Evolutionary conservation across 2,113 vertebrate genomes (phyloP), one percentile per base, ranked within the genome.

Genomic region (Athene noctua): DNA sequence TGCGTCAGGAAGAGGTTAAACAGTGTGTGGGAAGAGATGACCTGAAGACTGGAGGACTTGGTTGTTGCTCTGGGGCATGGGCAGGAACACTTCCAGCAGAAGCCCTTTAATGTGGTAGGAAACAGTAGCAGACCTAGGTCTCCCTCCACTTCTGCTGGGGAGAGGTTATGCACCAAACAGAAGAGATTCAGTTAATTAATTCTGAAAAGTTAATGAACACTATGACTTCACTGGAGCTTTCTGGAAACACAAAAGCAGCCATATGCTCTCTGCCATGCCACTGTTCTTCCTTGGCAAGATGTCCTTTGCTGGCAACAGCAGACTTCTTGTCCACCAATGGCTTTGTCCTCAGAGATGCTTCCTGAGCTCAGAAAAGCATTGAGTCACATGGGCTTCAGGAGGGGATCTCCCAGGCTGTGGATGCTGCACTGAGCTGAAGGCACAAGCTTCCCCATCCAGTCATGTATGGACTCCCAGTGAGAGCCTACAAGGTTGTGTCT

Each of bases 401-500:
- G 30, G 29, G 15, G 12, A 25, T 85, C 29, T 57, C 85, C 55
- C 30, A 55, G n/a, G 9, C 19, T 36, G 5, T 18, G 47, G 25
- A 30, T 42, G 65, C 15, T 23, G 32, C 44, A 27, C 0, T 32
- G 34, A 77, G 54, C 22, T 67, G 30, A 36, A 71, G 44, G 44
- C 26, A 67, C 58, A 82, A 82, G 11, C 32, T 26, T 59, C 78
- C 29, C 29, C 32, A 38, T 22, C 29, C 65, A 65, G 73, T 34
- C 38, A 7, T 3, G 19, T 44, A 36, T 14, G 11, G 40, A n/a
- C 8, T 57, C 9, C 47, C 18, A 65, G 36, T 0, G 2, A 80
- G 75, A 34, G 9, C 32, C 57, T 23, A 8, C 68, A 46, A 1
- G 0, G 0, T 46, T 5, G 1, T 57, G 29, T 32, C 52, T 59